Base-by-base conservation (phyloP, 2,797 vertebrate species). In the Betta splendens region DNA sequence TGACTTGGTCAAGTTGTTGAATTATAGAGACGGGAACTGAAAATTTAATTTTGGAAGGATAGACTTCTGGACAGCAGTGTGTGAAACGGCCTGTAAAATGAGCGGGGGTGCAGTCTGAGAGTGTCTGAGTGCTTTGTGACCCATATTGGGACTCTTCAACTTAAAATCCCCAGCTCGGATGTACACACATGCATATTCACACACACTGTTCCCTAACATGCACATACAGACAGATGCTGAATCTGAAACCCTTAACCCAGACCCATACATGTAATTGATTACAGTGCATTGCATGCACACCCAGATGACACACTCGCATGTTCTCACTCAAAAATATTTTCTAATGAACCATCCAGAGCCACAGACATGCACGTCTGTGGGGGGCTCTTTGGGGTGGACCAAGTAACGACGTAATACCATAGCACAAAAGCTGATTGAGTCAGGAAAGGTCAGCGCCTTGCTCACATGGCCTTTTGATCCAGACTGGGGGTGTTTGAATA, bases 391-490 rank as follows among this genome's bases (percentile, higher is more conserved):
- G 17, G 44, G 55, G 5, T 12, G 22, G 64, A 69, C 21, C 7
- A 25, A 45, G 44, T 39, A 71, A 77, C 58, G 29, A 65, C 11
- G 49, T 68, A 64, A 47, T 77, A 66, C 80, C 71, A 71, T 57
- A 51, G 76, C 75, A 79, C 75, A 81, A 89, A 77, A 80, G 61
- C 72, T 69, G 83, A 83, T 89, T 85, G 81, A 83, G 83, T 71
- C 40, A 58, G 45, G 69, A 90, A 89, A 91, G 88, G 90, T 91
- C 89, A 89, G 67, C 64, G 83, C 64, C 57, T 47, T 64, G 74
- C 75, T 86, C 75, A 68, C 63, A 81, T 83, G 85, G 75, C 84
- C 78, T 88, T 89, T 89, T 88, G 77, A 90, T 89, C 82, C 76
- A 81, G 71, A 73, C 62, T 67, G 74, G 75, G 76, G 80, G 62